Base-by-base conservation (phyloP, 64 coral and sea anemone species). In the Dendrophyllia cribrosa region DNA sequence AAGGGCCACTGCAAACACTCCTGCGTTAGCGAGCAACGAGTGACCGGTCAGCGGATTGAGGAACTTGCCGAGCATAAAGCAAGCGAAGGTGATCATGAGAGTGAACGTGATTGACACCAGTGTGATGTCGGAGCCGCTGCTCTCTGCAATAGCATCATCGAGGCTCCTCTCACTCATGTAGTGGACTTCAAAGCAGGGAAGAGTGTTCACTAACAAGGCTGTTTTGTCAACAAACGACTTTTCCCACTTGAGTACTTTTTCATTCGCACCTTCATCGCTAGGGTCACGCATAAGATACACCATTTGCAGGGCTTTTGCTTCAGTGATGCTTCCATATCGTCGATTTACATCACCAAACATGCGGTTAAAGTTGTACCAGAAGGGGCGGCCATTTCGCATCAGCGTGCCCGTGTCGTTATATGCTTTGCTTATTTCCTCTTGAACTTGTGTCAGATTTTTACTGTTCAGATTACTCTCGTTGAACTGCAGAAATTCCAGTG, bases 291-390 rank as follows among this genome's bases (percentile, higher is more conserved):
- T 92, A 7, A 86, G 11, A 76, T 96, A 96, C 13, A 88, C 82
- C 58, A 96, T 71, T 51, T 93, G 90, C 72, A 96, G 9, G 14
- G 85, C 90, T 51, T 85, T 80, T 19, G 90, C 86, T 24, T 49
- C 70, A 55, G 16, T 50, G n/a, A 96, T 17, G 13, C 26, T 82
- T 43, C 86, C 86, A 70, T 34, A 80, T 69, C 66, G 59, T 61
- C 73, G 19, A 8, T 49, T 93, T 71, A 24, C 91, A n/a, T 46
- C 12, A 44, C 94, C 94, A 91, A 96, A 96, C 80, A 91, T 94
- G 43, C 82, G 55, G 51, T 78, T 61, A 74, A 90, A 93, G 22
- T 88, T 96, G 73, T 78, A 87, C 23, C 34, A 64, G 19, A 59
- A 55, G 25, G 91, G 64, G 47, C 90, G 77, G 14, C 95, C 90